Evolutionary conservation across 2,113 vertebrate genomes (phyloP).

Genomic region (Damaliscus lunatus): DNA sequence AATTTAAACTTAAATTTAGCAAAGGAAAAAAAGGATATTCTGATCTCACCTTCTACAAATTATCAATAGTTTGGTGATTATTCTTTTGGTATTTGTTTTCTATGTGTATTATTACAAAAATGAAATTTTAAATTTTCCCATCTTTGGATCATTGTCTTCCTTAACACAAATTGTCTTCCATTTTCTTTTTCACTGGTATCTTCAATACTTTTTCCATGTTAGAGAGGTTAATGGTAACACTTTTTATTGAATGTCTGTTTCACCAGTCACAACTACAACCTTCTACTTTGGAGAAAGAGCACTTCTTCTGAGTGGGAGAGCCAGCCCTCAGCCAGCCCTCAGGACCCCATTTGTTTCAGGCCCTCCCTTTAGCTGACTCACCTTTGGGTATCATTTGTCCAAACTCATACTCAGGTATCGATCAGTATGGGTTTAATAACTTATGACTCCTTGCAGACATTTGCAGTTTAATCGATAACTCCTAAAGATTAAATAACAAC

Average conservation of each 20-base stretch:
- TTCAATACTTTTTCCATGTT: not conserved
- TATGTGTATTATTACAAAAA: not conserved
- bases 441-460: not conserved
- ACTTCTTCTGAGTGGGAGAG: accelerated
- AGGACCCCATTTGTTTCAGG: not conserved
- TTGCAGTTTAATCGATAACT: not conserved
- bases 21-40: not conserved
- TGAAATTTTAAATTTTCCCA: not conserved
- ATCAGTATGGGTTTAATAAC: not conserved
- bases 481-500: not conserved
- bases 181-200: not conserved
- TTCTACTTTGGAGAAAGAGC: not conserved
- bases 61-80: not conserved
- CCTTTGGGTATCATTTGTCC: not conserved
- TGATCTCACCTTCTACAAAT: not conserved
- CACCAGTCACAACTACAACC: not conserved
- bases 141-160: not conserved
- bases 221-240: not conserved
- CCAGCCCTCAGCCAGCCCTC: not conserved
- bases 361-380: not conserved
- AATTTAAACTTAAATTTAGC: not conserved
- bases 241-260: not conserved
- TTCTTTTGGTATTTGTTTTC: not conserved
- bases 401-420: not conserved
- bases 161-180: not conserved